Conservation (phyloP, 2,113 vertebrate genomes). For the Megalops atlanticus region DNA sequence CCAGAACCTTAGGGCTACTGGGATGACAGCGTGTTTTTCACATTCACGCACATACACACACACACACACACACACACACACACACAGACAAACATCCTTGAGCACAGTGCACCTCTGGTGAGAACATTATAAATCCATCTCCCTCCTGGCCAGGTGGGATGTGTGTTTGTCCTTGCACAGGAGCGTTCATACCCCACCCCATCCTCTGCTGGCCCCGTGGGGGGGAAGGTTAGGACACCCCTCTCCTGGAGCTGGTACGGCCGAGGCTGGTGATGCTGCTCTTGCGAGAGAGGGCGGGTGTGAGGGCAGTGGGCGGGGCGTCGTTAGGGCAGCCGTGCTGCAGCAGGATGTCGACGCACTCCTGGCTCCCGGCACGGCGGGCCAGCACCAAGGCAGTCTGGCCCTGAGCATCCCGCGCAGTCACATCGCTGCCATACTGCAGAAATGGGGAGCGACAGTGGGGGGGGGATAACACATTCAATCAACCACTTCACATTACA, state of each 20-base stretch:
- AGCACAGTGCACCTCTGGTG: conserved; percentile 20
- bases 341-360: conserved; percentile 86
- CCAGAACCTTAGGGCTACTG: not conserved
- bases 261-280: conserved; percentile 80
- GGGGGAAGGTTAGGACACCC: conserved; percentile 57
- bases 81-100: conserved; percentile 16
- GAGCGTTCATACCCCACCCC: not conserved
- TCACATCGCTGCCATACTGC: conserved; percentile 92
- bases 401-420: conserved; percentile 81
- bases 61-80: not conserved
- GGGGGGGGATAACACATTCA: not conserved
- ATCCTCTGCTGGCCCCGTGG: not conserved
- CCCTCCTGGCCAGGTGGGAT: not conserved
- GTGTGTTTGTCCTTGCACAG: not conserved
- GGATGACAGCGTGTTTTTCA: not conserved
- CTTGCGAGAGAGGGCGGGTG: conserved; percentile 80
- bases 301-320: conserved; percentile 53
- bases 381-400: conserved; percentile 84
- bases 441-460: not conserved
- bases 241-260: conserved; percentile 76
- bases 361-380: conserved; percentile 83
- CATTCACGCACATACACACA: not conserved
- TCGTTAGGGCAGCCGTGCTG: conserved; percentile 87
- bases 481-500: too few species aligned
- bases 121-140: not conserved